Evolutionary conservation across 2,113 vertebrate genomes (phyloP).

Genomic region (Sceloporus undulatus): DNA sequence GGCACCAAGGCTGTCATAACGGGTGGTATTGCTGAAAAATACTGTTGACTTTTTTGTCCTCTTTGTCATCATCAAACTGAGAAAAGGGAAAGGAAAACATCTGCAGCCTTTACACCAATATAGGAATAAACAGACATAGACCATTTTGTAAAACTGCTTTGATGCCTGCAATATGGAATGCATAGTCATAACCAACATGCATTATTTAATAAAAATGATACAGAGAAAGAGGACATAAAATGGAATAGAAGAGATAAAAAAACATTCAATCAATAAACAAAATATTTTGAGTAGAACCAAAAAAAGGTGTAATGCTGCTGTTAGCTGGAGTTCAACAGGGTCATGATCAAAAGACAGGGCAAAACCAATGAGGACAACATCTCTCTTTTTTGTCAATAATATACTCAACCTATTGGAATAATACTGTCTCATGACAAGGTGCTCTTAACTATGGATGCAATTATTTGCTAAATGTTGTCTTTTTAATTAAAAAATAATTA

Average conservation of each 20-base stretch:
- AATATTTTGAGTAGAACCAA: too few relatives aligned
- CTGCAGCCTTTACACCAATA: background rate
- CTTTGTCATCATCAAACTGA: background rate
- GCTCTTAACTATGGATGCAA: too few relatives aligned
- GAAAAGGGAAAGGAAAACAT: background rate
- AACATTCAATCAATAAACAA: background rate
- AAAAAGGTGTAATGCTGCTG: too few relatives aligned
- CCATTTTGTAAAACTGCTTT: background rate
- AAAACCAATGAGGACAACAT: too few relatives aligned
- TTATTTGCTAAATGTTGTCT: too few relatives aligned
- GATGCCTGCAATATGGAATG: background rate
- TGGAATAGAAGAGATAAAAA: background rate
- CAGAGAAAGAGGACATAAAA: background rate
- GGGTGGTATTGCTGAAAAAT: background rate
- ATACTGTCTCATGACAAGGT: too few relatives aligned
- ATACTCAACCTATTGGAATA: too few relatives aligned
- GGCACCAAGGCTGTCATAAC: background rate
- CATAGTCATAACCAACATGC: background rate
- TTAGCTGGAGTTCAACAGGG: too few relatives aligned
- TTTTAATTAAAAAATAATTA: too few relatives aligned
- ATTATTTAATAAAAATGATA: background rate
- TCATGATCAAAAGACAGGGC: too few relatives aligned
- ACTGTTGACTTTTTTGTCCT: constrained; percentile 10
- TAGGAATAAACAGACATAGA: background rate
- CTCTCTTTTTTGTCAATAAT: too few relatives aligned